Percentiles rank a stretch among this genome's conserved stretches.
Evolutionary conservation across 2,113 vertebrate genomes (phyloP).

Genomic region (Pygathrix nemaeus): DNA sequence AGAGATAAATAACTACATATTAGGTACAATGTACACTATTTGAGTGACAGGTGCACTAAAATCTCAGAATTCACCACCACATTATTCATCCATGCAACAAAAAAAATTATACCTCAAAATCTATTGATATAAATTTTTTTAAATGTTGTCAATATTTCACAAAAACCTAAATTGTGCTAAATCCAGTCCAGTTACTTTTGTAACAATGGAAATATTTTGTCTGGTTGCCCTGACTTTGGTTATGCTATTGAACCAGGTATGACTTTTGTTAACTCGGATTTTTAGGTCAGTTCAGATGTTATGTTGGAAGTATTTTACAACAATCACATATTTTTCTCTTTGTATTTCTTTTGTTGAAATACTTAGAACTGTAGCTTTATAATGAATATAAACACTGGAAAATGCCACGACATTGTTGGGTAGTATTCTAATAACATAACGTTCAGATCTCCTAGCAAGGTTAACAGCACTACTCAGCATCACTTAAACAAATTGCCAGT

Average conservation of each 20-base stretch:
- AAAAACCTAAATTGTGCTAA: background rate
- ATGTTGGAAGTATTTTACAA: background rate
- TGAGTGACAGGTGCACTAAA: too few species aligned
- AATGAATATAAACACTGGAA: background rate
- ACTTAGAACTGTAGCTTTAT: background rate
- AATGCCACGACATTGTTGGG: background rate
- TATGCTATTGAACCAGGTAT: background rate
- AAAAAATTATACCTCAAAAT: too few species aligned
- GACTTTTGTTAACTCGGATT: background rate
- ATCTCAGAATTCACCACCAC: too few species aligned
- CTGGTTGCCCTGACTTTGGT: background rate
- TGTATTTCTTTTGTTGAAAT: background rate
- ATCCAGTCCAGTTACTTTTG: background rate
- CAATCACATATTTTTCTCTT: slow-evolving; percentile 2
- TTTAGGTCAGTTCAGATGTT: slow-evolving; percentile 1
- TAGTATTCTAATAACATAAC: background rate
- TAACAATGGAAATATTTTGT: background rate
- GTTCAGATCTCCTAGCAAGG: background rate
- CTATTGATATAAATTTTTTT: too few species aligned
- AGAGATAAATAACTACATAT: too few species aligned
- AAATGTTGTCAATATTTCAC: background rate
- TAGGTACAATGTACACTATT: too few species aligned
- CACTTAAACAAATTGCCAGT: background rate
- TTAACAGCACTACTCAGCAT: background rate
- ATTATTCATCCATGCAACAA: too few species aligned